These are phyloP conservation scores for Drosophila cognata DNA, from an alignment of 2,888 invertebrate species.

Conservation along the genomic window DNA sequence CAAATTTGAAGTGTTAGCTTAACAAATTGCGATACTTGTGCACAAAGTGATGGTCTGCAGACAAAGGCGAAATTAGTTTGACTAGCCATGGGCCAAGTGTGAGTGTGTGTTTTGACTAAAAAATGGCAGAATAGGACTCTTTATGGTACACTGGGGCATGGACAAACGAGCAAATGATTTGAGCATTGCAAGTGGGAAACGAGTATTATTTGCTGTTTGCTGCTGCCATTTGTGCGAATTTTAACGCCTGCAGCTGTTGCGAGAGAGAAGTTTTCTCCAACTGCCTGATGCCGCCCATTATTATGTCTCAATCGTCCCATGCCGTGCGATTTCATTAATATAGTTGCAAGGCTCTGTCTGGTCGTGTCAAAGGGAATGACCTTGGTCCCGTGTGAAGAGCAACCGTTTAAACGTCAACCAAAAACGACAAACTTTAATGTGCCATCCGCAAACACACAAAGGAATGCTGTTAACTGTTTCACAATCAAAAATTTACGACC, in stretches of 20 bases:
- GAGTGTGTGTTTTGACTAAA: neutral
- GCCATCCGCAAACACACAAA: neutral
- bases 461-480: constrained; percentile 25
- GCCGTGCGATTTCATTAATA: constrained; percentile 58
- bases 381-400: constrained; percentile 42
- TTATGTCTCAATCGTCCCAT: constrained; percentile 68
- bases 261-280: constrained; percentile 43
- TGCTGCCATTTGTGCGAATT: constrained; percentile 49
- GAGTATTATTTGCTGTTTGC: constrained; percentile 19
- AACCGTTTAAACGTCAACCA: constrained; percentile 15
- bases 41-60: constrained; percentile 18
- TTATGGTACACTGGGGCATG: constrained; percentile 69
- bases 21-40: constrained; percentile 41
- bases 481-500: constrained; percentile 59
- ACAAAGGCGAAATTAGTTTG: constrained; percentile 53
- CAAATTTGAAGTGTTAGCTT: constrained; percentile 40
- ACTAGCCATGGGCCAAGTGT: constrained; percentile 57
- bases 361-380: constrained; percentile 59
- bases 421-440: constrained; percentile 28
- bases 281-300: constrained; percentile 62
- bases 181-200: constrained; percentile 56
- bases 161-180: constrained; percentile 46
- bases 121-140: constrained; percentile 30
- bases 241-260: constrained; percentile 74
- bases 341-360: constrained; percentile 51